Evolutionary conservation across 2,888 invertebrate species (phyloP), one percentile per base, ranked within the genome.

Genomic region (Sepioteuthis lessoniana): DNA sequence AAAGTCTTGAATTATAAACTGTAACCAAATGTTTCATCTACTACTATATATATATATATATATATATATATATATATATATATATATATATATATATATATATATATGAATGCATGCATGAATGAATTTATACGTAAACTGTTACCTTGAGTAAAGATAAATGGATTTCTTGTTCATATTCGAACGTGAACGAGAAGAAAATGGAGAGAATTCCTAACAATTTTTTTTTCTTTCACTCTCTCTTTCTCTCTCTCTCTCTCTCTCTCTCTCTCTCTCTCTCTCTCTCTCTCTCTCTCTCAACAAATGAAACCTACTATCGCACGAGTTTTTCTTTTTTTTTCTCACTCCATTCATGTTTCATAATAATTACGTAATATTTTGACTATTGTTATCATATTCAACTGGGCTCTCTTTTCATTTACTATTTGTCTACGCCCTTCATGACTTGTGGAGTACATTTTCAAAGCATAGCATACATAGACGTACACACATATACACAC

Each of bases 1-100:
- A 76, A 76, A 76, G 76, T 76, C 76, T 76, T 76, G 76, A 76
- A 76, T 76, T 76, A 16, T n/a, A 76, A 55, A 55, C 55, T 55
- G 5, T 21, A 76, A 76, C 19, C 76, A 35, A 35, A 76, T 25
- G n/a, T 76, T n/a, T n/a, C n/a, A 35, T 76, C 1, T 16, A 76
- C 13, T 3, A 5, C 31, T 92, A 92, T 91, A 46, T 91, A 8
- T 46, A 91, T 91, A 28, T 91, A 42, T 46, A 91, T 46, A 46
- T 91, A 42, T 91, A 42, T 91, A 31, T 46, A 47, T 91, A 91
- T 46, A 42, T 91, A 46, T 91, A 42, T 46, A 91, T 42, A 42
- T 47, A 42, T 42, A 42, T 91, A 91, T 38, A n/a, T 37, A 91
- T 91, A 91, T 91, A 38, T 91, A 38, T 38, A 31, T 91, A 38